phyloP scores from a whole-genome alignment of 1,140 invertebrate genomes.

The Lepidostoma basale region DNA sequence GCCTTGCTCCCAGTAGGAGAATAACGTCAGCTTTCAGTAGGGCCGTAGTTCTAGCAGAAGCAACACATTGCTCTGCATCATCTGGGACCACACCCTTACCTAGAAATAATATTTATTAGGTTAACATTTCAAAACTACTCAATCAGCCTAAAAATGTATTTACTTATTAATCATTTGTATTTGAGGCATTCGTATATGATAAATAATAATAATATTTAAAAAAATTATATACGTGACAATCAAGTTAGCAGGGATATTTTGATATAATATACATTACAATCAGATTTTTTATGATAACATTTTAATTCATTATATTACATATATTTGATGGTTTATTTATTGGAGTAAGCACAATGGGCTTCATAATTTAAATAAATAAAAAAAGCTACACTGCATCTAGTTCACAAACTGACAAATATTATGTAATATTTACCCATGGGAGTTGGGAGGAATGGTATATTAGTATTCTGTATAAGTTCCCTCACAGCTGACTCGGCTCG shows the following conservation, averaged over 20 bases:
- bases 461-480: conserved; percentile 71
- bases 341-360: too few relatives aligned
- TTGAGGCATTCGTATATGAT: too few relatives aligned
- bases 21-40: conserved; percentile 88
- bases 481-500: conserved; percentile 74
- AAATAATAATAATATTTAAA: too few relatives aligned
- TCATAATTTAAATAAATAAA: neutral
- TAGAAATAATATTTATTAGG: conserved; percentile 30
- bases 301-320: too few relatives aligned
- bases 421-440: conserved; percentile 77
- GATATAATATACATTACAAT: too few relatives aligned
- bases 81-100: conserved; percentile 93
- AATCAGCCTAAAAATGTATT: too few relatives aligned
- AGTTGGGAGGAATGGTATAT: conserved; percentile 89
- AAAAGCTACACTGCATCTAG: neutral
- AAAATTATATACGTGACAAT: too few relatives aligned
- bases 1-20: conserved; percentile 84
- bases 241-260: too few relatives aligned
- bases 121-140: neutral
- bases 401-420: neutral
- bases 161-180: too few relatives aligned
- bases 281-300: too few relatives aligned
- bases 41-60: conserved; percentile 84
- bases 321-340: too few relatives aligned
- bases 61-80: conserved; percentile 75